Conservation (phyloP, 1,140 invertebrate species). For the Drusus annulatus region DNA sequence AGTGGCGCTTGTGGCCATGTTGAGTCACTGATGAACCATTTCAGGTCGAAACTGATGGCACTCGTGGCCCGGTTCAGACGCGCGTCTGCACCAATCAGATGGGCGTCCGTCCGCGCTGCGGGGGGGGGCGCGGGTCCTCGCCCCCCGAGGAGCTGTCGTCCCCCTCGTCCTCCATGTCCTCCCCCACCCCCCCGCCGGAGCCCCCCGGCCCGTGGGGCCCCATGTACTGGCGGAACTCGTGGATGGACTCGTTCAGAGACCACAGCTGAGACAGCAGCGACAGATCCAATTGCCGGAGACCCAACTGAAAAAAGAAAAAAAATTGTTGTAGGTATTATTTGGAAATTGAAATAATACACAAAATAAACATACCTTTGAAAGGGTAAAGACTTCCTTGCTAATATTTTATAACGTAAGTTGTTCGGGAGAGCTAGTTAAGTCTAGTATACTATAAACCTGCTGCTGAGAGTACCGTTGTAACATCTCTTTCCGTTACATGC, state of each 20-base stretch:
- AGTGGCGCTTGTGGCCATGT: no score
- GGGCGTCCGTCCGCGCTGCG: slow-evolving; percentile 50
- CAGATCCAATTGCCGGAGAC: slow-evolving; percentile 86
- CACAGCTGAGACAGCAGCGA: slow-evolving; percentile 89
- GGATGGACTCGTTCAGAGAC: slow-evolving; percentile 90
- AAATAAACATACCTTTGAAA: no score
- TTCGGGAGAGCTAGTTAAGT: no score
- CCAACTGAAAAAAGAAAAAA: slow-evolving; percentile 76
- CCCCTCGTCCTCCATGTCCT: slow-evolving; percentile 52
- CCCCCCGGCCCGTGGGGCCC: slow-evolving; percentile 60
- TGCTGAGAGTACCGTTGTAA: no score
- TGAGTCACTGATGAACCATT: no score
- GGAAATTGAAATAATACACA: no score
- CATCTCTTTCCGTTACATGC: no score
- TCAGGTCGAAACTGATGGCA: no score
- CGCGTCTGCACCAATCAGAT: slow-evolving; percentile 28
- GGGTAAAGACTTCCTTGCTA: no score
- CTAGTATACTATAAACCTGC: no score
- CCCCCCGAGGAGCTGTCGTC: slow-evolving; percentile 55
- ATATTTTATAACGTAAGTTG: no score
- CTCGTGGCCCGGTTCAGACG: not conserved
- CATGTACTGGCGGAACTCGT: slow-evolving; percentile 81
- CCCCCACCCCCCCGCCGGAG: slow-evolving; percentile 25
- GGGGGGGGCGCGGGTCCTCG: slow-evolving; percentile 45
- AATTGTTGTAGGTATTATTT: not conserved